Evolutionary conservation across 2,888 invertebrate genomes (phyloP).

Genomic region (Arctia plantaginis): DNA sequence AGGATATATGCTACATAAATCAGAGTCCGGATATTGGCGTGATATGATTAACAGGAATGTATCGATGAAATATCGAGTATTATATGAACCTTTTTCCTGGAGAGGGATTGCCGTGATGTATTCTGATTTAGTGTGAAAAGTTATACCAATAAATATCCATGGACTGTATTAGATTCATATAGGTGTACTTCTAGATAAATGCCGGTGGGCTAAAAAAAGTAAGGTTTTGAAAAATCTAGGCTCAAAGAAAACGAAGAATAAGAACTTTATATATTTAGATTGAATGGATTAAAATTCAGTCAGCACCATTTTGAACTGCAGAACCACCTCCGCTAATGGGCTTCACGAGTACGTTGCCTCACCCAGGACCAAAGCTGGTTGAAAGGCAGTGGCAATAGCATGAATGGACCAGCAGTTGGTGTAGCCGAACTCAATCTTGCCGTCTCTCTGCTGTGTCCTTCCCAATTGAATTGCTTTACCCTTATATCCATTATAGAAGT

Average conservation of each 20-base stretch:
- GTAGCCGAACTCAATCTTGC: too few relatives aligned
- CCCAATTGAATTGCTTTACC: too few relatives aligned
- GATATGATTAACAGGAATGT: conserved; percentile 39
- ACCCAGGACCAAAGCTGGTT: too few relatives aligned
- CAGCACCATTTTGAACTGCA: too few relatives aligned
- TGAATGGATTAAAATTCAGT: too few relatives aligned
- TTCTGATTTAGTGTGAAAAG: conserved; percentile 15
- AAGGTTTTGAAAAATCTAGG: neutral
- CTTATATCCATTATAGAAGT: too few relatives aligned
- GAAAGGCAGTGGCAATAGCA: too few relatives aligned
- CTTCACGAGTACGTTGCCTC: too few relatives aligned
- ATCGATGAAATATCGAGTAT: conserved; percentile 19
- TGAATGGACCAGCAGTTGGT: too few relatives aligned
- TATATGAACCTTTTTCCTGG: conserved; percentile 17
- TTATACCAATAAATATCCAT: neutral
- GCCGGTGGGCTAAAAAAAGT: neutral
- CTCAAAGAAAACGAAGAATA: neutral
- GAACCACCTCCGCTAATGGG: too few relatives aligned
- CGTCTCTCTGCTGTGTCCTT: too few relatives aligned
- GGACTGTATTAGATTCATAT: neutral
- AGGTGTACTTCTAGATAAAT: neutral
- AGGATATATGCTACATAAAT: conserved; percentile 45
- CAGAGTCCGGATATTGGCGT: conserved; percentile 36
- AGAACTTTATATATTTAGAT: neutral
- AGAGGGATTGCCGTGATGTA: conserved; percentile 4